A percentile compares a stretch with the other conserved stretches of the same genome.
Conservation (phyloP, 2,888 invertebrate species). For the Rhorus exstirpatorius region DNA sequence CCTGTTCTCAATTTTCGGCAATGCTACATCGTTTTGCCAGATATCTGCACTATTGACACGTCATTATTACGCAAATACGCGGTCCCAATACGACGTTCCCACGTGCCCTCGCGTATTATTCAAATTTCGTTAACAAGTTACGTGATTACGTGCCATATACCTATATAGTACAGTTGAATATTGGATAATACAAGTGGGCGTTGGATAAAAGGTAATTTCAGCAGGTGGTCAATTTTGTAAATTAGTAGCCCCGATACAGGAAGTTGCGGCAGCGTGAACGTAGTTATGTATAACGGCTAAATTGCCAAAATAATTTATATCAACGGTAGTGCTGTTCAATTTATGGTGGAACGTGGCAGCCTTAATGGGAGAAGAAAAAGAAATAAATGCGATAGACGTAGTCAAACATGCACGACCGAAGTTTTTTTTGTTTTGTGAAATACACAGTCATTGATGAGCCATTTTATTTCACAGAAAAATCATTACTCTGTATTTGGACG, state of each 20-base stretch:
- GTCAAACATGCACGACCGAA: neutral
- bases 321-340: slow-evolving; percentile 20
- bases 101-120: slow-evolving; percentile 57
- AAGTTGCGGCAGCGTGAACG: slow-evolving; percentile 7
- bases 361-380: neutral
- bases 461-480: slow-evolving; percentile 41
- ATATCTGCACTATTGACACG: slow-evolving; percentile 2
- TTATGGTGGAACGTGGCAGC: slow-evolving; percentile 11
- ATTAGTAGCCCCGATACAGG: slow-evolving; percentile 56
- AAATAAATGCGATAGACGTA: slow-evolving; percentile 3
- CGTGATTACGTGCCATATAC: slow-evolving; percentile 30
- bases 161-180: slow-evolving; percentile 9
- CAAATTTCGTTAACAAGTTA: slow-evolving; percentile 67
- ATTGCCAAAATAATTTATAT: slow-evolving; percentile 34
- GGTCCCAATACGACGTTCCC: slow-evolving; percentile 35
- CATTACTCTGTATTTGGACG: slow-evolving; percentile 31
- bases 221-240: slow-evolving; percentile 67
- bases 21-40: neutral
- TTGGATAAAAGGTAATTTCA: slow-evolving; percentile 61
- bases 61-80: slow-evolving; percentile 24
- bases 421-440: neutral
- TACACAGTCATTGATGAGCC: neutral
- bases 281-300: slow-evolving; percentile 16
- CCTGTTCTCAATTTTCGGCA: neutral
- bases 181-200: slow-evolving; percentile 1